These are phyloP conservation scores for Drosophila dunni DNA, from an alignment of 1,140 invertebrate genomes.

Conservation along the genomic window DNA sequence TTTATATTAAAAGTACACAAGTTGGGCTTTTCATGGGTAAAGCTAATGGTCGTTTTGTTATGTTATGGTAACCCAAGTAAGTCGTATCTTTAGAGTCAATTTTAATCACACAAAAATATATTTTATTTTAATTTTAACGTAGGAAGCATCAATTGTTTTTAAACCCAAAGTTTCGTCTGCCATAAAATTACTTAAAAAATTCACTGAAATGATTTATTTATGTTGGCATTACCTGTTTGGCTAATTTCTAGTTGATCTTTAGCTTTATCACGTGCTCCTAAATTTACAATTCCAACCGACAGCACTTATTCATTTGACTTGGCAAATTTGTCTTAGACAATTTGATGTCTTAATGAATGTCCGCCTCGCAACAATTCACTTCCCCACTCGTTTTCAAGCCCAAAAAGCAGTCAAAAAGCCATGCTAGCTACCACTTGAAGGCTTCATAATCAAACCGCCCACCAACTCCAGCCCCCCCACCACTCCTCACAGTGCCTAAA, in stretches of 20 bases:
- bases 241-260: constrained; percentile 7
- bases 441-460: constrained; percentile 60
- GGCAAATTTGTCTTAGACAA: constrained; percentile 76
- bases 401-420: constrained; percentile 64
- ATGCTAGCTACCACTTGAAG: constrained; percentile 51
- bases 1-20: too few relatives aligned
- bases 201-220: too few relatives aligned
- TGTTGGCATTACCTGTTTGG: neutral
- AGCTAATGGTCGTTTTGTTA: neutral
- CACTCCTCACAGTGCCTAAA: neutral
- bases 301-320: constrained; percentile 77
- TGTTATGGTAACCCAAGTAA: too few relatives aligned
- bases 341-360: constrained; percentile 82
- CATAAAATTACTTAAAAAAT: too few relatives aligned
- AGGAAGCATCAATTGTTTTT: too few relatives aligned
- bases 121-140: too few relatives aligned
- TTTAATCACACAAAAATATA: too few relatives aligned
- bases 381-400: constrained; percentile 1
- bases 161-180: too few relatives aligned
- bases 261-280: constrained; percentile 16
- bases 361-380: constrained; percentile 56
- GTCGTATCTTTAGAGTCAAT: too few relatives aligned
- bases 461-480: neutral
- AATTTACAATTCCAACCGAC: constrained; percentile 14
- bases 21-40: neutral